These are phyloP conservation scores for Stegastes partitus DNA, from an alignment of 2,113 vertebrate species.

Conservation along the genomic window DNA sequence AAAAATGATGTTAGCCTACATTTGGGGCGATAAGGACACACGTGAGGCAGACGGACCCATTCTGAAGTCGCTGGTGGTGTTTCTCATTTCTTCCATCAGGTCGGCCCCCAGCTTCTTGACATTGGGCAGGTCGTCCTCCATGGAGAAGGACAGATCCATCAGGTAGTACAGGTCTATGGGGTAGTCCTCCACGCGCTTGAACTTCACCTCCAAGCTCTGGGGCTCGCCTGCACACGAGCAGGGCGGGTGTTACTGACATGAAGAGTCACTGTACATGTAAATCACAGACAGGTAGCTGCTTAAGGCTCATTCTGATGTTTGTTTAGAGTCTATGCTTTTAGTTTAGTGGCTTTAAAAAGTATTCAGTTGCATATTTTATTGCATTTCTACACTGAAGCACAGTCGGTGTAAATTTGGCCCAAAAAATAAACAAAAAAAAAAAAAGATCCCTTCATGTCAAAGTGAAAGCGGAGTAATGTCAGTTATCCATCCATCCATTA, in stretches of 20 bases:
- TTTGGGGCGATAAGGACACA: constrained; percentile 5
- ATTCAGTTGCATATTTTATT: no score
- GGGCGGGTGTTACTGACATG: no score
- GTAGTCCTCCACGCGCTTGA: constrained; percentile 16
- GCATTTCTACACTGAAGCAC: no score
- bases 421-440: no score
- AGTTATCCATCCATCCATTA: no score
- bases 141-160: constrained; percentile 29
- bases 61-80: constrained; percentile 18
- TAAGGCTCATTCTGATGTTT: neutral
- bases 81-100: constrained; percentile 21
- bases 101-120: constrained; percentile 18
- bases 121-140: constrained; percentile 26
- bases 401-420: no score
- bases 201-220: constrained; percentile 28
- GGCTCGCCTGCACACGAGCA: neutral
- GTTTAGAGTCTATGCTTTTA: no score
- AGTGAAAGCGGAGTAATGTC: no score
- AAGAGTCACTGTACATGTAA: no score
- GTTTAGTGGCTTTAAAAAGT: no score
- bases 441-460: no score
- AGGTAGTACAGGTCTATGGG: constrained; percentile 22
- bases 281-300: no score
- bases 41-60: neutral
- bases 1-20: constrained; percentile 12